Percentiles rank a stretch among this genome's conserved stretches.
Evolutionary conservation across 1,140 invertebrate species (phyloP).

Genomic region (Aphidius gifuensis): DNA sequence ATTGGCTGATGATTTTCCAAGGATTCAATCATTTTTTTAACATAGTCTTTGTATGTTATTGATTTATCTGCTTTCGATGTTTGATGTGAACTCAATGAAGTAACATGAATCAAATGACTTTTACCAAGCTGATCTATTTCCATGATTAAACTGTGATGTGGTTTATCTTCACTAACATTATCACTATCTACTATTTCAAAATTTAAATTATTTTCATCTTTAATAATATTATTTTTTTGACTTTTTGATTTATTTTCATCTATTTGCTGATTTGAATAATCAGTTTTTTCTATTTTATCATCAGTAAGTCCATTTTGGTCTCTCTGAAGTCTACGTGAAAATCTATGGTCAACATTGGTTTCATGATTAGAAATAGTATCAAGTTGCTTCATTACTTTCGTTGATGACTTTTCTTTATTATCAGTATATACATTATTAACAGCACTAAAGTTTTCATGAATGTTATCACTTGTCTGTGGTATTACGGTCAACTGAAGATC

Average conservation of each 20-base stretch:
- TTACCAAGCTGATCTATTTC: slow-evolving; percentile 35
- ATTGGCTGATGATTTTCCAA: slow-evolving; percentile 28
- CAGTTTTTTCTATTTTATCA: not conserved
- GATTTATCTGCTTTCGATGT: not conserved
- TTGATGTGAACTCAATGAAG: slow-evolving; percentile 25
- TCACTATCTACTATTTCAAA: not conserved
- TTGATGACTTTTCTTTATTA: slow-evolving; percentile 6
- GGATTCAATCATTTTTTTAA: slow-evolving; percentile 31
- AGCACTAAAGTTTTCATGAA: slow-evolving; percentile 20
- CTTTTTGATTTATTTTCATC: not conserved
- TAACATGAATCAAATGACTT: slow-evolving; percentile 36
- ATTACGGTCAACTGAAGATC: slow-evolving; percentile 36
- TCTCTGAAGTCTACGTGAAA: slow-evolving; percentile 5
- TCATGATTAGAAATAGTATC: not conserved
- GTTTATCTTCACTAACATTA: slow-evolving; percentile 3
- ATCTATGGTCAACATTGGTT: slow-evolving; percentile 1
- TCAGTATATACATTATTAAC: slow-evolving; percentile 30
- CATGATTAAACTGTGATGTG: slow-evolving; percentile 30
- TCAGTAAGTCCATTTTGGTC: slow-evolving; percentile 5
- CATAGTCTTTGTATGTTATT: slow-evolving; percentile 24
- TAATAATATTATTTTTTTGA: too few species aligned
- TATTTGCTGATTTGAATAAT: not conserved
- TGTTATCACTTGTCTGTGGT: slow-evolving; percentile 25
- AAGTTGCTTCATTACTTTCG: not conserved
- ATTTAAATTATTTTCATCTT: not conserved